A percentile compares a stretch with the other conserved stretches of the same genome.
phyloP scores from a whole-genome alignment of 2,888 invertebrate species.

The Disparrhopalites patrizii region DNA sequence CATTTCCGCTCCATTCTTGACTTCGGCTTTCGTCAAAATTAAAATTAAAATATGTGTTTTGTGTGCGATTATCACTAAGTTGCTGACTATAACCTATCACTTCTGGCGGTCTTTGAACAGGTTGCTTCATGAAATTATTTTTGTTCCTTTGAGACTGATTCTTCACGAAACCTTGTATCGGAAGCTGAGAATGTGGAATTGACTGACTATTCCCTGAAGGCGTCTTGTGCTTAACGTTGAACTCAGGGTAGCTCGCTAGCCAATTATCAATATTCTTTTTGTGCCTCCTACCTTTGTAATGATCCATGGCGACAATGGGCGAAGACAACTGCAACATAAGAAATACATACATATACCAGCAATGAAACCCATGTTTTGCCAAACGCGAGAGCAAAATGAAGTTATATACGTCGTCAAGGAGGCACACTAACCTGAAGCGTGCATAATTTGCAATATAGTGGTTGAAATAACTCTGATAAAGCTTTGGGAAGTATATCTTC shows the following conservation, averaged over 20 bases:
- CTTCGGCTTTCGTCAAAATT: no score
- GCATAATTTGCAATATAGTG: slow-evolving; percentile 43
- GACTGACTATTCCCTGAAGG: neutral
- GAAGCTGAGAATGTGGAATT: neutral
- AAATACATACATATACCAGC: slow-evolving; percentile 2
- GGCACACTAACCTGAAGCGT: slow-evolving; percentile 36
- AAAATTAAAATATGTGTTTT: no score
- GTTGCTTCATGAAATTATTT: no score
- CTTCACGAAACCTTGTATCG: neutral
- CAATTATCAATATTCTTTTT: slow-evolving; percentile 35
- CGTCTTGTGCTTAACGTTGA: neutral
- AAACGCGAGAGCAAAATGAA: neutral
- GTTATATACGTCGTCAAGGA: neutral
- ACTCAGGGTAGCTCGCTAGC: slow-evolving; percentile 27
- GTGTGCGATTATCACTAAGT: no score
- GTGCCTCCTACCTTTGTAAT: slow-evolving; percentile 44
- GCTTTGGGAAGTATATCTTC: slow-evolving; percentile 26
- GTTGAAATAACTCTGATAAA: slow-evolving; percentile 42
- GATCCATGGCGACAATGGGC: slow-evolving; percentile 39
- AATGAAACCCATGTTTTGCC: neutral
- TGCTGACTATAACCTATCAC: no score
- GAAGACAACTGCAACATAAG: slow-evolving; percentile 32
- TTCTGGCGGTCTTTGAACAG: no score
- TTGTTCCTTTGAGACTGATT: slow-evolving; percentile 3
- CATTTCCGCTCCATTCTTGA: no score